Conservation (phyloP, 2,797 vertebrate species). For the Melanotaenia trifasciata region DNA sequence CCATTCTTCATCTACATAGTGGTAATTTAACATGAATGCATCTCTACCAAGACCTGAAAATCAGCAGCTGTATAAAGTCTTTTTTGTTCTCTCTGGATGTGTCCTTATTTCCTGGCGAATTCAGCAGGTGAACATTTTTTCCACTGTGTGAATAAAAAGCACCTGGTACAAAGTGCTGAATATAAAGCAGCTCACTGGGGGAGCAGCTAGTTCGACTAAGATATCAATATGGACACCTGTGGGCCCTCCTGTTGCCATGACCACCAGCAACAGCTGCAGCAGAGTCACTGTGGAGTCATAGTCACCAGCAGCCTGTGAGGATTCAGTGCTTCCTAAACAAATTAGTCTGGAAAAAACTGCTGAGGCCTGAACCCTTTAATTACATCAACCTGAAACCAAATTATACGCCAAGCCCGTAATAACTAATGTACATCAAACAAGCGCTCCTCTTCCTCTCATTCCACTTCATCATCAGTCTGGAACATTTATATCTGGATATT, state of each 20-base stretch:
- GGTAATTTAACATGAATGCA: neutral
- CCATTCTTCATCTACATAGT: slow-evolving; percentile 1
- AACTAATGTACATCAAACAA: slow-evolving; percentile 57
- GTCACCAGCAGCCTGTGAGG: slow-evolving; percentile 36
- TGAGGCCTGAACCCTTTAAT: slow-evolving; percentile 68
- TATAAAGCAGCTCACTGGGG: slow-evolving; percentile 32
- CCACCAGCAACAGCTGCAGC: slow-evolving; percentile 55
- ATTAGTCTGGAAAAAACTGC: slow-evolving; percentile 71
- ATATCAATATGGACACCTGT: slow-evolving; percentile 65
- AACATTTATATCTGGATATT: slow-evolving; percentile 63
- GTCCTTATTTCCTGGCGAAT: neutral
- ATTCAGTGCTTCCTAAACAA: slow-evolving; percentile 68
- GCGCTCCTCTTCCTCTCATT: slow-evolving; percentile 32
- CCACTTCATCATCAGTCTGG: slow-evolving; percentile 53
- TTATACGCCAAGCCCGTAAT: slow-evolving; percentile 52
- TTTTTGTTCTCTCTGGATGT: neutral
- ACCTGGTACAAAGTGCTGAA: slow-evolving; percentile 43
- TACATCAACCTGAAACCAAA: slow-evolving; percentile 70
- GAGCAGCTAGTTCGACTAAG: slow-evolving; percentile 38
- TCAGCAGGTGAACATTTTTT: slow-evolving; percentile 13
- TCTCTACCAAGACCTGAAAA: neutral
- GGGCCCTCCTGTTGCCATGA: slow-evolving; percentile 66
- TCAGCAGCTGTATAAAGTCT: neutral
- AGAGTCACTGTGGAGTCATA: neutral
- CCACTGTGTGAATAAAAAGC: slow-evolving; percentile 22